Base-by-base conservation (phyloP, 2,888 invertebrate species). In the Timema cristinae region DNA sequence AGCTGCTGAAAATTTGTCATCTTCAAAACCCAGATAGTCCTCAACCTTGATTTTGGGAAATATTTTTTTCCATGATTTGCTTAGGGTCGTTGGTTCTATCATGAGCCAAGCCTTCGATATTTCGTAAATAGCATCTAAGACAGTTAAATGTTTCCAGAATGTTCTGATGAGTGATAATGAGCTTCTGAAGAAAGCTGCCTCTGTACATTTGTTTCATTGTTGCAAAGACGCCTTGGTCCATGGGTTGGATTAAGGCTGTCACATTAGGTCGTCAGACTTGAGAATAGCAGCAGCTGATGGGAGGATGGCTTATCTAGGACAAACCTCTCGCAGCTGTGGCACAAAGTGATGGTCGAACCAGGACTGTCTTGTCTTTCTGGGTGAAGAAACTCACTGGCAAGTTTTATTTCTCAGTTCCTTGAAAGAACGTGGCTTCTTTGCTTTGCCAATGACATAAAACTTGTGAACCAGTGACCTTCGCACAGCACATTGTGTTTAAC, bases 121-220 rank as follows among this genome's bases (percentile, higher is more conserved):
- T 13, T 56, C 56, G 16, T 56, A 56, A 56, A 56, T 56, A 9
- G 56, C 56, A 56, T 56, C 56, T 16, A 56, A 56, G 7, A 56
- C 7, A 56, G 6, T 56, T 56, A 7, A 16, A 7, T 56, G 54
- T 11, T 56, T 6, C 7, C 56, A 56, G 11, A 4, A 56, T n/a
- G n/a, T n/a, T n/a, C n/a, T n/a, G n/a, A n/a, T n/a, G n/a, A n/a
- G n/a, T n/a, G n/a, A n/a, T n/a, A n/a, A n/a, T n/a, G n/a, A n/a
- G n/a, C n/a, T 56, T 6, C n/a, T 56, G 56, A 13, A 56, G 56
- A 56, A 56, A 16, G 56, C 7, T 56, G n/a, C 56, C n/a, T 56
- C 56, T 56, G n/a, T 56, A 56, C n/a, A 56, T n/a, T n/a, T n/a
- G 56, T 56, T 56, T 4, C 63, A 63, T 63, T 16, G 63, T 63